Evolutionary conservation across 2,113 vertebrate species (phyloP).

Genomic region (Protobothrops flavoviridis): DNA sequence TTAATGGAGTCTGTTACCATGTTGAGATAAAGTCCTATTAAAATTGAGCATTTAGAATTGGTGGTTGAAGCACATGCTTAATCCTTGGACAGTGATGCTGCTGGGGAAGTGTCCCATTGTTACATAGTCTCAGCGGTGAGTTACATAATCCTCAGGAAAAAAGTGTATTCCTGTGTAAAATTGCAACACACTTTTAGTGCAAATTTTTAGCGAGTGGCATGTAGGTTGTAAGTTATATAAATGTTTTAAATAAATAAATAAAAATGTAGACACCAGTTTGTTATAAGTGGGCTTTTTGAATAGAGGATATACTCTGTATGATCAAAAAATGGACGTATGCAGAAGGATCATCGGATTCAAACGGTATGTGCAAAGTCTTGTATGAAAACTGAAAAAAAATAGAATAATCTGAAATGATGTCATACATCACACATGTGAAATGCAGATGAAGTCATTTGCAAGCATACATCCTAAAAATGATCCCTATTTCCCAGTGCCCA

Average conservation of each 20-base stretch:
- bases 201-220: not conserved
- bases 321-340: not conserved
- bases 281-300: not conserved
- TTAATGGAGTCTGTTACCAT: not conserved
- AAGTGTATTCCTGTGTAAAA: not conserved
- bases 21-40: no score
- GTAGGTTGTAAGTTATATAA: not conserved
- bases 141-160: not conserved
- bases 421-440: not conserved
- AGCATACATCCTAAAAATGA: not conserved
- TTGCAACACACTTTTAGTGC: no score
- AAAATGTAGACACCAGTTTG: not conserved
- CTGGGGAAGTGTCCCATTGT: not conserved
- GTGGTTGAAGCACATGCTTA: not conserved
- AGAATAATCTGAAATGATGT: not conserved
- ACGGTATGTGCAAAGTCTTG: not conserved
- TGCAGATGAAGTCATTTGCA: not conserved
- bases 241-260: not conserved
- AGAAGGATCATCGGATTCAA: not conserved
- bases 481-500: not conserved
- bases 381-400: not conserved
- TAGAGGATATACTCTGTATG: not conserved
- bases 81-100: not conserved
- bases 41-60: not conserved
- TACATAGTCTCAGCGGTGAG: not conserved